Evolutionary conservation across 2,113 vertebrate species (phyloP), one percentile per base, ranked within the genome.

Genomic region (Planiliza haematocheilus): DNA sequence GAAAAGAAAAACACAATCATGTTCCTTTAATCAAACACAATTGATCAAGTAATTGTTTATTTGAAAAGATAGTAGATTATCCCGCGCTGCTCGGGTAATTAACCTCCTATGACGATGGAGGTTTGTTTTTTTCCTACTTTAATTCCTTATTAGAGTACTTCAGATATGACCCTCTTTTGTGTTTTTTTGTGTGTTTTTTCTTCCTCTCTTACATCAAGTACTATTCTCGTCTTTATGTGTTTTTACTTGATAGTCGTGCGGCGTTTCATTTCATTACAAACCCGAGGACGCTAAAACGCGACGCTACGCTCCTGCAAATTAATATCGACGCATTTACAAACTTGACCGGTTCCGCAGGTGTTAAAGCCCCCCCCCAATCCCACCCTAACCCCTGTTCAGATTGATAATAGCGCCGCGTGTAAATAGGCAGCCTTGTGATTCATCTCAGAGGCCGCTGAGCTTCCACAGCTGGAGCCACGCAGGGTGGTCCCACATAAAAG

Each of bases 11-110:
- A 53, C 36, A 58, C 42, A 65, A 61, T 8, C 24, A 17, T 53
- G 48, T 24, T 39, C 6, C 41, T 82, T 74, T 75, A 74, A 76
- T 87, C 64, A 85, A 70, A 66, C 48, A 52, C 8, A 70, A 69
- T 42, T 61, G 65, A 82, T 77, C 24, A 51, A 51, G 61, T 72
- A 65, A 78, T 65, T 84, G 69, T 84, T 78, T 70, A 74, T 77
- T 64, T 73, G 20, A 60, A 68, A 61, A 61, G 70, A 82, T 52
- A 49, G 43, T n/a, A 50, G 43, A 49, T 79, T 11, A 18, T 55
- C 65, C 53, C 11, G 14, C 20, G 49, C 64, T 42, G 52, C 57
- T 61, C 21, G 70, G 50, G 51, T 82, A 81, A 88, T 88, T 81
- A 86, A 82, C 79, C 71, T 77, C 64, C 78, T 81, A 38, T 52